These are phyloP conservation scores for Lota lota DNA, from an alignment of 2,113 vertebrate genomes.

Conservation along the genomic window DNA sequence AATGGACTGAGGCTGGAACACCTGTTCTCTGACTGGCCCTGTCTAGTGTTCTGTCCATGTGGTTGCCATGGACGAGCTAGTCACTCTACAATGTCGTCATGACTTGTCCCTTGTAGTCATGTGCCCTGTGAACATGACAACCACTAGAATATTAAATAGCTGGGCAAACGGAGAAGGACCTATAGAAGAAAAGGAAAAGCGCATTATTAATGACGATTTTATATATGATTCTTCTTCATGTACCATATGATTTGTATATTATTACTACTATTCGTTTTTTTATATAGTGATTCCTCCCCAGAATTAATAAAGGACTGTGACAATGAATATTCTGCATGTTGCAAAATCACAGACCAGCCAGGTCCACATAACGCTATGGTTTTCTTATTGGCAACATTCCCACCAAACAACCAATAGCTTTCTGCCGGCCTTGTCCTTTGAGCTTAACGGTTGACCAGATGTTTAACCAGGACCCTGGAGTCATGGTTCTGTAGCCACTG, in stretches of 20 bases:
- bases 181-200: neutral
- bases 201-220: neutral
- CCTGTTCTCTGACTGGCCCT: constrained; percentile 50
- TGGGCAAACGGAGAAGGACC: neutral
- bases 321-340: too few relatives aligned
- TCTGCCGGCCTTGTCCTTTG: too few relatives aligned
- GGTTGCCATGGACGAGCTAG: constrained; percentile 37
- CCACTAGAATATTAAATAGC: constrained; percentile 5
- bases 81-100: constrained; percentile 9
- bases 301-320: too few relatives aligned
- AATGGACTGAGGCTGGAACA: constrained; percentile 29
- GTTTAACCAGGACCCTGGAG: too few relatives aligned
- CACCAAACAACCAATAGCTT: too few relatives aligned
- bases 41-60: constrained; percentile 22
- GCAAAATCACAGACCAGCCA: too few relatives aligned
- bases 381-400: too few relatives aligned
- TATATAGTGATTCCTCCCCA: too few relatives aligned
- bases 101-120: neutral
- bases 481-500: too few relatives aligned
- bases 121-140: constrained; percentile 13
- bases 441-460: too few relatives aligned
- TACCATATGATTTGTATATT: neutral
- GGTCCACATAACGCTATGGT: too few relatives aligned
- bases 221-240: neutral
- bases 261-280: neutral